Base-by-base conservation (phyloP, 2,888 invertebrate genomes). In the Machimus atricapillus region DNA sequence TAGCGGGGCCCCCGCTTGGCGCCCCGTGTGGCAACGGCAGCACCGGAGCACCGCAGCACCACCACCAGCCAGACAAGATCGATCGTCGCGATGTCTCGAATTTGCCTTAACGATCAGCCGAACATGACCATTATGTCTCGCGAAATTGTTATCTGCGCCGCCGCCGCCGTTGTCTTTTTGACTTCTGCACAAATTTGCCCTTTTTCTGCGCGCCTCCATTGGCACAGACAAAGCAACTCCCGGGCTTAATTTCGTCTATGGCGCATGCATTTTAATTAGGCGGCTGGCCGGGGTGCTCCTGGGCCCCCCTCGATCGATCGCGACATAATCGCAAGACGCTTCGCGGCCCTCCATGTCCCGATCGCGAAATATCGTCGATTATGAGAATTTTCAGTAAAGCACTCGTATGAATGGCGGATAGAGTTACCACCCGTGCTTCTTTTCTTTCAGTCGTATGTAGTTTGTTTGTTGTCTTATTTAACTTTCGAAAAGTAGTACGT, bases 71-170 rank as follows among this genome's bases (percentile, higher is more conserved):
- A 40, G 37, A 82, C 82, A 58, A 82, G 82, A 82, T 82, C 82
- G 58, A 82, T 82, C 34, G 82, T 82, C 23, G 82, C 82, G 82
- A 82, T 82, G 82, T 82, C 82, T 82, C 82, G 82, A 82, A 66
- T 58, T 37, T 37, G 58, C 58, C 82, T 82, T 82, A 82, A 82
- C 82, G 82, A 82, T 82, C 66, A 66, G 52, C 52, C n/a, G 58
- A 82, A 82, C 82, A 82, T 82, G 82, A 82, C 78, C 78, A 78
- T 58, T 82, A 58, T 58, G 82, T 58, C 82, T 40, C 16, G 19
- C 27, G 46, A 14, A 31, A 82, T 58, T 58, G 66, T 66, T 82
- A 66, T 27, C 66, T 66, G 23, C 66, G 66, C 66, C 19, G 27
- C 27, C 66, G 43, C 43, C 43, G 66, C 37, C 58, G n/a, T 34